Evolutionary conservation across 2,113 vertebrate genomes (phyloP).

Genomic region (Ctenodactylus gundi): DNA sequence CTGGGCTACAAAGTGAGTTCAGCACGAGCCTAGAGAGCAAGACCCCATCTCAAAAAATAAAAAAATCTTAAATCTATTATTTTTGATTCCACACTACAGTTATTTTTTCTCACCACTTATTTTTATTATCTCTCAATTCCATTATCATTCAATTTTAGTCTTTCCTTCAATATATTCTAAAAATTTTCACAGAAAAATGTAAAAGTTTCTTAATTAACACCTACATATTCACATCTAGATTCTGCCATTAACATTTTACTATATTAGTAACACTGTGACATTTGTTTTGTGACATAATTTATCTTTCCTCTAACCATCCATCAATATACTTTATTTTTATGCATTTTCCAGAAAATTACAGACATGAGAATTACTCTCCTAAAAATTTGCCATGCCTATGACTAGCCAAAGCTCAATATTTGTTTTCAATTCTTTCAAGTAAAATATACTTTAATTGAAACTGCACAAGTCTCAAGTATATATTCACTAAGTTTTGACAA

Average conservation of each 20-base stretch:
- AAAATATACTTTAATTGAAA: conserved; percentile 27
- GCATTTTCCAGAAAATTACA: background rate
- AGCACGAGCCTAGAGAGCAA: too few species aligned
- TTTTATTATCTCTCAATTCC: background rate
- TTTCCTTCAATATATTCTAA: conserved; percentile 39
- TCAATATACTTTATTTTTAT: conserved; percentile 12
- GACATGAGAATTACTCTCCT: background rate
- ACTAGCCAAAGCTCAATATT: conserved; percentile 33
- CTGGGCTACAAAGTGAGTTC: too few species aligned
- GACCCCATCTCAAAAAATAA: too few species aligned
- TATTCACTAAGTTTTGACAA: background rate
- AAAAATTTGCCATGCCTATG: background rate
- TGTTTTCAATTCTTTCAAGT: conserved; percentile 9
- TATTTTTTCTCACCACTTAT: background rate
- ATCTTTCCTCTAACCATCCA: background rate
- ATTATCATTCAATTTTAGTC: background rate
- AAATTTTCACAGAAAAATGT: conserved; percentile 7
- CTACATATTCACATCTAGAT: background rate
- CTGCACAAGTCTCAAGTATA: background rate
- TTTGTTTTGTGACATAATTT: background rate
- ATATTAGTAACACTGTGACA: too few species aligned
- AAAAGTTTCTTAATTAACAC: conserved; percentile 19
- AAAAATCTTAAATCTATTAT: background rate
- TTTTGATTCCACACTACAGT: background rate
- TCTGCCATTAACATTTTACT: background rate